Evolutionary conservation across 2,797 vertebrate genomes (phyloP).

Genomic region (Lindbergichthys nudifrons): DNA sequence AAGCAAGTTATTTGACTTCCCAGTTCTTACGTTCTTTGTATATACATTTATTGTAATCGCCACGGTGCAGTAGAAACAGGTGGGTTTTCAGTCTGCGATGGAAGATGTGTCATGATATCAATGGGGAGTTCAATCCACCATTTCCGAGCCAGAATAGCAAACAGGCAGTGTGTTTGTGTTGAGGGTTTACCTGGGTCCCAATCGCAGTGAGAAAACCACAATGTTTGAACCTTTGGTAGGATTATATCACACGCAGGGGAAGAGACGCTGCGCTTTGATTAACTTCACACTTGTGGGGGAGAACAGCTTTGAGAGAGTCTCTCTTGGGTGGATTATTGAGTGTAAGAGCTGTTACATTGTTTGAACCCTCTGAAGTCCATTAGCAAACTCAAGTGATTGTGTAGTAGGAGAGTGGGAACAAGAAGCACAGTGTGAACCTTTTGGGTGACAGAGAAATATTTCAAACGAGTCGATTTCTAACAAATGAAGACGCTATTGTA

Average conservation of each 20-base stretch:
- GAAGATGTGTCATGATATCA: no score
- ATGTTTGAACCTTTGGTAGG: conserved; percentile 17
- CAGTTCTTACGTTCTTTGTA: no score
- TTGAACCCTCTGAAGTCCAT: conserved; percentile 62
- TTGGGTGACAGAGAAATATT: background rate
- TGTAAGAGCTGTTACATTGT: conserved; percentile 51
- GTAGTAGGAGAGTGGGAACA: conserved; percentile 24
- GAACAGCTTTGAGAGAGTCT: conserved; percentile 63
- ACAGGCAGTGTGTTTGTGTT: no score
- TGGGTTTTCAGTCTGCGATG: no score
- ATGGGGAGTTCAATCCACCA: no score
- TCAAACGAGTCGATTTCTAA: background rate
- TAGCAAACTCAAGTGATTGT: conserved; percentile 57
- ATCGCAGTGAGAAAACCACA: background rate
- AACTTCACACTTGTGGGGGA: conserved; percentile 66
- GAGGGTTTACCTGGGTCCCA: no score
- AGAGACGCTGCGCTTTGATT: conserved; percentile 63
- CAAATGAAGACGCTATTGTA: background rate
- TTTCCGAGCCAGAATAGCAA: no score
- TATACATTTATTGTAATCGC: no score
- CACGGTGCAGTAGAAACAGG: no score
- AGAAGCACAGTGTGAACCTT: background rate
- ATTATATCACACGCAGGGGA: conserved; percentile 18
- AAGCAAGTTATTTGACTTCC: no score
- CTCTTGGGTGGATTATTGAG: conserved; percentile 64